Percentiles rank a stretch among this genome's conserved stretches.
phyloP scores from a whole-genome alignment of 2,888 invertebrate genomes.

The Heteromurus nitidus region DNA sequence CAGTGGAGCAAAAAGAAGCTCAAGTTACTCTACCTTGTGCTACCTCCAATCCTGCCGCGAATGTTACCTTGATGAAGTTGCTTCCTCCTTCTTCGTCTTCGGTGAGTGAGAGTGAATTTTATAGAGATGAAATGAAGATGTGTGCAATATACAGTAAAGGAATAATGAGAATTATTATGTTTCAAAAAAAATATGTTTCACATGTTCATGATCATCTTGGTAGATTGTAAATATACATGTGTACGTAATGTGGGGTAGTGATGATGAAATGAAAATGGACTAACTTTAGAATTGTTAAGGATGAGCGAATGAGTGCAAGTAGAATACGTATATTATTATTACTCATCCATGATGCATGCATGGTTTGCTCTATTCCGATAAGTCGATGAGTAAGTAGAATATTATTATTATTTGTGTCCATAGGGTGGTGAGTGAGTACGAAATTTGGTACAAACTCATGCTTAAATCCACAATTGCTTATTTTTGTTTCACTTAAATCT shows the following conservation, averaged over 20 bases:
- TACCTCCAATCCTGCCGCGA: conserved; percentile 63
- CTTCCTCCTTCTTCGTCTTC: conserved; percentile 59
- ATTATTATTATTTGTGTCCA: conserved; percentile 33
- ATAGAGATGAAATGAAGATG: too few relatives aligned
- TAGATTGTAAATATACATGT: too few relatives aligned
- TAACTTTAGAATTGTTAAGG: not conserved
- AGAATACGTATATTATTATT: too few relatives aligned
- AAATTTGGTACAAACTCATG: not conserved
- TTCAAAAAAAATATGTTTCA: conserved; percentile 11
- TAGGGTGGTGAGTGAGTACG: not conserved
- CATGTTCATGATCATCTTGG: not conserved
- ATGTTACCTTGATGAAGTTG: conserved; percentile 62
- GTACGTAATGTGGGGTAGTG: too few relatives aligned
- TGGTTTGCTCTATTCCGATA: conserved; percentile 1
- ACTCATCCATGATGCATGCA: not conserved
- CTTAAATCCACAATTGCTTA: not conserved
- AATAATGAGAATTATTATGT: conserved; percentile 5
- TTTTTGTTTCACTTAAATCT: not conserved
- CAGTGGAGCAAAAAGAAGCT: conserved; percentile 39
- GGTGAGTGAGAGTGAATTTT: conserved; percentile 31
- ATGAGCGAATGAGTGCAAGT: conserved; percentile 27
- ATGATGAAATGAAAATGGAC: conserved; percentile 54
- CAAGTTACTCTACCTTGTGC: conserved; percentile 62
- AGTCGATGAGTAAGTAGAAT: conserved; percentile 44
- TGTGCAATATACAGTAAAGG: too few relatives aligned